Base-by-base conservation (phyloP, 2,797 vertebrate genomes). In the Lates japonicus region DNA sequence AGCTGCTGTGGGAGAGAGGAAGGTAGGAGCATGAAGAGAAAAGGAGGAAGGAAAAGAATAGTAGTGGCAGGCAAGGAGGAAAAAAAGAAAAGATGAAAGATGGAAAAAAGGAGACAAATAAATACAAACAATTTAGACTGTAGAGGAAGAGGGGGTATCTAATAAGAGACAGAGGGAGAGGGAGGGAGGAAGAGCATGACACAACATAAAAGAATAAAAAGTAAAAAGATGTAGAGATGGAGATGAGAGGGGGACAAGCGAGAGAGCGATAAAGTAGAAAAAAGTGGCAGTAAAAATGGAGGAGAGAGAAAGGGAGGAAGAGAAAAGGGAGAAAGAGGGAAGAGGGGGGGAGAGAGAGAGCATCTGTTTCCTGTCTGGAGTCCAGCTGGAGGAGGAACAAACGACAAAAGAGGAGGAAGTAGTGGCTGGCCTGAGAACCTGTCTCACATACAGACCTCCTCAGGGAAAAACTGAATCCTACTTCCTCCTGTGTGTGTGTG, bases 351-450 rank as follows among this genome's bases (percentile, higher is more conserved):
- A 88, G 92, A 69, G 91, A 94, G 96, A 70, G 91, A 94, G 96
- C 96, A 97, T 97, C 96, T 97, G 96, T 95, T 98, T 98, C 97
- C 97, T 96, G 96, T 96, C 93, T 95, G 95, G 92, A 75, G 81
- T 85, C 92, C 95, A 95, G 93, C 93, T 96, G 95, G 90, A 93
- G 86, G 79, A 85, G 90, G 94, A 95, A 95, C 94, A 94, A 95
- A 94, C 60, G 81, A 90, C 89, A 90, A 88, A 88, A 90, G 90
- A 83, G 87, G 79, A 89, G 91, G 92, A 92, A 90, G 90, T 86
- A 88, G 35, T 22, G 68, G 67, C 41, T 31, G 31, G 84, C 85
- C 88, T 91, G 91, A 92, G 90, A 92, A 94, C 89, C 90, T 90
- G 89, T 71, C 33, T 58, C 81, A 62, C 80, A 77, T 51, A 58